Base-by-base conservation (phyloP, 1,140 invertebrate species). In the Rhysida immarginata region DNA sequence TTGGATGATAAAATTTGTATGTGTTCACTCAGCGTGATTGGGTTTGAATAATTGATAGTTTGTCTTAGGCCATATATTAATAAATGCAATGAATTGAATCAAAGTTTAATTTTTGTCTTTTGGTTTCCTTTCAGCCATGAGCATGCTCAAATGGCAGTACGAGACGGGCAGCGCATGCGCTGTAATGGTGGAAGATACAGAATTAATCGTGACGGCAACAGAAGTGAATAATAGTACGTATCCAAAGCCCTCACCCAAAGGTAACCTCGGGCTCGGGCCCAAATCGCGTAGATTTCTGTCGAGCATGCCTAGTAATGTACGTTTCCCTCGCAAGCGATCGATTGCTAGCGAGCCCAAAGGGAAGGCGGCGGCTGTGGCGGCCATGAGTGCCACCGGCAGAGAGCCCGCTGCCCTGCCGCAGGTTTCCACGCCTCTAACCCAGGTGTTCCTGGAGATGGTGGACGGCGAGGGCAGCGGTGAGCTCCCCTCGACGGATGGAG, bases 101-200 rank as follows among this genome's bases (percentile, higher is more conserved):
- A n/a, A n/a, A n/a, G n/a, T n/a, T n/a, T n/a, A n/a, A n/a, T n/a
- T n/a, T n/a, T n/a, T n/a, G n/a, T n/a, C n/a, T 46, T 23, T 20
- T 46, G 16, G 5, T 46, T 5, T 46, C 18, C 3, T 46, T 46
- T 5, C 53, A 65, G 84, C 81, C 51, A 85, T 83, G 58, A 86
- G 84, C 67, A 76, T 86, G 61, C 75, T 88, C 58, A 85, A 81
- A 68, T 85, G 81, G 79, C 83, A 84, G 64, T 84, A 86, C 69
- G 81, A 84, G 67, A 80, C 78, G 55, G 76, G 81, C 48, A 83
- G 84, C 65, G 78, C 84, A 27, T 89, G 86, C 74, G 80, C 82
- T 61, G 84, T 89, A 54, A 72, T 89, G 63, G 85, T 88, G 53
- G 84, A 82, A 61, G 84, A 83, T 50, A 25, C 59, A 18, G 59